phyloP scores from a whole-genome alignment of 2,888 invertebrate genomes.

The Conchocele bisecta region DNA sequence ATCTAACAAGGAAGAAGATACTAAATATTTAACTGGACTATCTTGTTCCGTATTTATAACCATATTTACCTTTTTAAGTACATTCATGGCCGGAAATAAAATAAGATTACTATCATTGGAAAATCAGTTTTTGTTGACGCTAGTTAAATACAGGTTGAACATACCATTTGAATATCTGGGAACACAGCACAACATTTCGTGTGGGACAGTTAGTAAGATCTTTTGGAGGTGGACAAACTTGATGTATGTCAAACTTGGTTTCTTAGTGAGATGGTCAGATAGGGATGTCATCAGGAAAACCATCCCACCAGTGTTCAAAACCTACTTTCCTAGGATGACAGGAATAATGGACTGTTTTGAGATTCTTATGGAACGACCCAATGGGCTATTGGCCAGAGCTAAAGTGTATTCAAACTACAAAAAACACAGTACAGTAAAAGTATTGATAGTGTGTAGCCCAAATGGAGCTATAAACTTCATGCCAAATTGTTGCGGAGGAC shows the following conservation, averaged over 20 bases:
- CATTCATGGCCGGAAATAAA: neutral
- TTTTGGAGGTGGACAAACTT: constrained; percentile 47
- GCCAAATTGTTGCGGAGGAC: constrained; percentile 47
- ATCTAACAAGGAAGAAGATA: constrained; percentile 7
- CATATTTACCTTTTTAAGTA: constrained; percentile 5
- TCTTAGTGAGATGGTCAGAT: constrained; percentile 38
- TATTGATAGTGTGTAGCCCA: constrained; percentile 27
- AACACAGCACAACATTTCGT: constrained; percentile 17
- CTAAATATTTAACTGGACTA: constrained; percentile 9
- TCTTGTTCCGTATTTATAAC: constrained; percentile 6
- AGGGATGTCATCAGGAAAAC: too few species aligned
- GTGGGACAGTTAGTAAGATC: constrained; percentile 13
- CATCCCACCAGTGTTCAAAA: too few species aligned
- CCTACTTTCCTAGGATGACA: too few species aligned
- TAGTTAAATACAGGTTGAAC: constrained; percentile 34
- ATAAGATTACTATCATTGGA: neutral
- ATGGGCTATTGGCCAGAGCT: too few species aligned
- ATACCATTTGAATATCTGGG: constrained; percentile 28
- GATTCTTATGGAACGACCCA: too few species aligned
- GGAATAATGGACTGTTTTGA: too few species aligned
- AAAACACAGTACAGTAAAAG: too few species aligned
- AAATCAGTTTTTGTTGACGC: constrained; percentile 34
- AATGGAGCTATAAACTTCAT: constrained; percentile 43
- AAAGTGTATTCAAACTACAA: too few species aligned
- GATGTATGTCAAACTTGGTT: constrained; percentile 25